A percentile compares a stretch with the other conserved stretches of the same genome.
These are phyloP conservation scores for Cygnus atratus DNA, from an alignment of 2,113 vertebrate genomes.

Conservation along the genomic window DNA sequence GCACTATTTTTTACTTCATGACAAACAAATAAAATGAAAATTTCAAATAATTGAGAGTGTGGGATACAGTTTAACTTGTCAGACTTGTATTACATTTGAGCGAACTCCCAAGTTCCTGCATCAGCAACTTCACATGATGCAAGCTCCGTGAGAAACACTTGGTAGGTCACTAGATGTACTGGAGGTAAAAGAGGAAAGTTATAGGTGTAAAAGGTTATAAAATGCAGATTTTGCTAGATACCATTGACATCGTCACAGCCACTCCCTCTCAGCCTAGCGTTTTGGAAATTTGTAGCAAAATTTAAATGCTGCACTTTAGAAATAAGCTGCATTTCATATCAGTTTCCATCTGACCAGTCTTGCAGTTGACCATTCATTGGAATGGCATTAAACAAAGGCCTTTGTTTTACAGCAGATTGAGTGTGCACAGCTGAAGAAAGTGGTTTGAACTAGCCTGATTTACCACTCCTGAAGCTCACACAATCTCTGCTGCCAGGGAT, in stretches of 20 bases:
- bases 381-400: constrained; percentile 42
- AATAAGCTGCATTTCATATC: constrained; percentile 20
- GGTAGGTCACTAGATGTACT: not conserved
- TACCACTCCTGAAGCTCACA: not conserved
- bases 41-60: not conserved
- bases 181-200: not conserved
- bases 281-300: not conserved
- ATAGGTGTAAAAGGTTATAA: not conserved
- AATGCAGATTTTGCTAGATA: constrained; percentile 2
- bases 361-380: constrained; percentile 1
- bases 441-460: constrained; percentile 28
- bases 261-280: not conserved
- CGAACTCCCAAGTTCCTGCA: not conserved
- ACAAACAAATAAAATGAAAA: not conserved
- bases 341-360: constrained; percentile 32
- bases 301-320: not conserved
- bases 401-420: constrained; percentile 35
- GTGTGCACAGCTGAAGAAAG: constrained; percentile 50
- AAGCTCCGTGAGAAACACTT: not conserved
- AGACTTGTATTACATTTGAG: not conserved
- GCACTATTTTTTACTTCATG: not conserved
- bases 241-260: not conserved
- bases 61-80: not conserved
- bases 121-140: not conserved
- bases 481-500: not conserved